Base-by-base conservation (phyloP, 2,888 invertebrate genomes). In the Iphiclides podalirius region DNA sequence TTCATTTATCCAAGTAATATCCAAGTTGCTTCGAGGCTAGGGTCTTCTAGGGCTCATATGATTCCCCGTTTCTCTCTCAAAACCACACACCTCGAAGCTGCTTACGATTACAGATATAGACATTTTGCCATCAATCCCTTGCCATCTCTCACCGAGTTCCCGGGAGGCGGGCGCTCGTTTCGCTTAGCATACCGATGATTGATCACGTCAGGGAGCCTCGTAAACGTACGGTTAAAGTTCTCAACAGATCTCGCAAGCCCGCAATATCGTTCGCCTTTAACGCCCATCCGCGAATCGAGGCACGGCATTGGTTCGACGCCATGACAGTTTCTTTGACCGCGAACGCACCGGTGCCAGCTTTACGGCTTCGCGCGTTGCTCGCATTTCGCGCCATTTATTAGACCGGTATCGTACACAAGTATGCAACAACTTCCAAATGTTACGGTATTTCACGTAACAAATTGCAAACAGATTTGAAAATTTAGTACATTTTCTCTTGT, bases 271-370 rank as follows among this genome's bases (percentile, higher is more conserved):
- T 11, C 31, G 4, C 28, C 16, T 31, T 1, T 17, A 12, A 16
- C 41, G 15, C 33, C 12, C 13, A 9, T 42, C 15, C 16, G 33
- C 16, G n/a, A 34, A 23, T n/a, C n/a, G n/a, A n/a, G n/a, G 17
- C 13, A 9, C 28, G 41, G 28, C 31, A 42, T 42, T 48, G 47
- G 33, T 12, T 23, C 17, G 42, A 11, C 48, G 37, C 37, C 31
- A 48, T 42, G 48, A 33, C 42, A 36, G 48, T 42, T 12, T 37
- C 31, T 37, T 28, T 26, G 42, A 31, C 47, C 47, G 14, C 47
- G 33, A 31, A 38, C 37, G n/a, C 3, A 16, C 47, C 31, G 15
- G 15, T 12, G 20, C 16, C 4, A 17, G 35, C 28, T 47, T 41
- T 40, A 47, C 40, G 36, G 41, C 7, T 41, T n/a, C n/a, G n/a